Percentiles rank a stretch among this genome's conserved stretches.
phyloP scores from a whole-genome alignment of 1,140 invertebrate genomes.

The Trypoxylus dichotomus region DNA sequence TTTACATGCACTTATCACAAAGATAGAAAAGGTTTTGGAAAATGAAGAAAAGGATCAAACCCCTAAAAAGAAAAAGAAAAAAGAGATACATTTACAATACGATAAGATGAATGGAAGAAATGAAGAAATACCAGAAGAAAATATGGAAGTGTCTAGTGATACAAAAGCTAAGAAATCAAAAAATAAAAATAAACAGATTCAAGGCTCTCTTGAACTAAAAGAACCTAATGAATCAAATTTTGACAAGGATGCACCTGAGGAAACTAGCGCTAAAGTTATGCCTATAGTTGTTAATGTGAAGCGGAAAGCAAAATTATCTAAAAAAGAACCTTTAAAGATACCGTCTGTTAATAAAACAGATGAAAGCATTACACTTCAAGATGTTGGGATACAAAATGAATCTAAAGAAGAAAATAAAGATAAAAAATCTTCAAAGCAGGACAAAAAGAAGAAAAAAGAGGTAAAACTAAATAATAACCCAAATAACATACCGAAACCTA shows the following conservation, averaged over 20 bases:
- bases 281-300: constrained; percentile 31
- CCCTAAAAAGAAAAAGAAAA: constrained; percentile 16
- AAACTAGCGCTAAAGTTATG: constrained; percentile 37
- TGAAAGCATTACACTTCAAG: not conserved
- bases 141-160: constrained; percentile 31
- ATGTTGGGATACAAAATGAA: not conserved
- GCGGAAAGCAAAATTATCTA: constrained; percentile 34
- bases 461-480: not conserved
- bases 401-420: not conserved
- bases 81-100: not conserved
- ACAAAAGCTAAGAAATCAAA: constrained; percentile 33
- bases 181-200: not conserved
- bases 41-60: constrained; percentile 27
- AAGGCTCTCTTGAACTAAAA: constrained; percentile 11
- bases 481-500: constrained; percentile 30
- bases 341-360: not conserved
- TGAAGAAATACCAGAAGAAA: not conserved
- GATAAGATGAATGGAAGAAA: not conserved
- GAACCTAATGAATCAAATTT: constrained; percentile 34
- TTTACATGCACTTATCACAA: not conserved
- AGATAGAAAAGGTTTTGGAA: constrained; percentile 10
- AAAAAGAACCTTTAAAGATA: not conserved
- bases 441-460: not conserved
- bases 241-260: constrained; percentile 40
- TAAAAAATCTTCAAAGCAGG: not conserved